Evolutionary conservation across 2,113 vertebrate species (phyloP).

Genomic region (Scartelaos histophorus): DNA sequence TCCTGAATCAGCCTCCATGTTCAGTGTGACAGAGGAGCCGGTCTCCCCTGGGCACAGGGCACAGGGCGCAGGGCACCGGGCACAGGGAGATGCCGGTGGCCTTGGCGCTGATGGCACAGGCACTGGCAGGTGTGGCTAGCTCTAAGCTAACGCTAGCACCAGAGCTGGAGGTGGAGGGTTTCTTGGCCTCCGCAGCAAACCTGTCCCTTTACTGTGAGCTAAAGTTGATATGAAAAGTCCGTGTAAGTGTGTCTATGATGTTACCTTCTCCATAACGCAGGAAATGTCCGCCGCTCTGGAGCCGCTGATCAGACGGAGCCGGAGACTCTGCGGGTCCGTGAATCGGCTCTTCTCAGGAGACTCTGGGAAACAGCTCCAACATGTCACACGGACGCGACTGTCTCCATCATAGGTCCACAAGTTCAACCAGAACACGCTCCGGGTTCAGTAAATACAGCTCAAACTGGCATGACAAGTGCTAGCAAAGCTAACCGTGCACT

Average conservation of each 20-base stretch:
- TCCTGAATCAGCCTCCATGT: neutral
- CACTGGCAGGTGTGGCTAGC: conserved; percentile 52
- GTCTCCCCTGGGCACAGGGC: conserved; percentile 1
- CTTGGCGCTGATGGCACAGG: conserved; percentile 25
- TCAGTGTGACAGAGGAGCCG: conserved; percentile 1
- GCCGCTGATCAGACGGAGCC: conserved; percentile 39
- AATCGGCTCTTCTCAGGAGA: conserved; percentile 17
- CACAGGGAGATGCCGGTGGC: conserved; percentile 33
- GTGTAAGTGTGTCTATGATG: neutral
- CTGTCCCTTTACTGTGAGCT: neutral
- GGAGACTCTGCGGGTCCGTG: conserved; percentile 32
- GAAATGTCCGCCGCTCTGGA: conserved; percentile 19
- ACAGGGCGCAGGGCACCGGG: conserved; percentile 12
- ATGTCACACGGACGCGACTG: conserved; percentile 22
- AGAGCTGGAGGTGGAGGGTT: neutral
- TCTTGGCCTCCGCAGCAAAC: too few relatives aligned
- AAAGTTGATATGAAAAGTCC: neutral
- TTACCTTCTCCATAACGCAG: conserved; percentile 70
- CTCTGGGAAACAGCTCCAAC: conserved; percentile 1
- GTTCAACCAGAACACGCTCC: neutral
- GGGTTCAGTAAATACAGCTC: neutral
- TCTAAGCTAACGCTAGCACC: conserved; percentile 2
- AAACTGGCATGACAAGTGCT: conserved; percentile 21
- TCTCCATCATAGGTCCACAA: conserved; percentile 40
- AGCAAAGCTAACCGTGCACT: conserved; percentile 35